phyloP scores from a whole-genome alignment of 2,113 vertebrate genomes.

The Cochlearius cochlearius region DNA sequence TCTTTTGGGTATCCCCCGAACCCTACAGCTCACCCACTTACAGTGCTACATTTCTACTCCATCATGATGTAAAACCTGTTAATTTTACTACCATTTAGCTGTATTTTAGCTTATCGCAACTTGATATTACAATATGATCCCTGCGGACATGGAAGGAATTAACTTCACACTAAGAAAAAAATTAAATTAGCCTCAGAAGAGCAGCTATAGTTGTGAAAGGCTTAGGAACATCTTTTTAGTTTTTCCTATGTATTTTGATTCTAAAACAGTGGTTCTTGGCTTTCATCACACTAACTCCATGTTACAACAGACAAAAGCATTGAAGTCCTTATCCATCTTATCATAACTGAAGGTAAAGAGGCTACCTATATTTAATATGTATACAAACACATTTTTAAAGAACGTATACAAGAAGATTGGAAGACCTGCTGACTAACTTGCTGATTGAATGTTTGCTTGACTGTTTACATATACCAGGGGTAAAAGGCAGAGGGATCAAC shows the following conservation, averaged over 20 bases:
- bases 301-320: neutral
- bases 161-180: neutral
- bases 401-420: neutral
- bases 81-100: neutral
- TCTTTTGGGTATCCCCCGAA: neutral
- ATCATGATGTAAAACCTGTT: neutral
- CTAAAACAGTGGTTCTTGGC: neutral
- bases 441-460: neutral
- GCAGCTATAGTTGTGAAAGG: neutral
- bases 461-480: neutral
- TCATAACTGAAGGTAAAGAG: neutral
- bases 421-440: neutral
- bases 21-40: neutral
- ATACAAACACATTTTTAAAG: neutral
- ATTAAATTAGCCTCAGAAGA: neutral
- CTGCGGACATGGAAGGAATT: neutral
- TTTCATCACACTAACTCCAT: neutral
- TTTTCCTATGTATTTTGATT: accelerated
- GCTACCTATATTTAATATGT: neutral
- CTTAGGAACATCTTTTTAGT: neutral
- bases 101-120: neutral
- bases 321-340: neutral
- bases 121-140: neutral
- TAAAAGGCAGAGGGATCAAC: neutral
- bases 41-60: neutral